Evolutionary conservation across 35 echinoderm and acorn worm genomes (phyloP), one percentile per base, ranked within the genome.

Genomic region (Ptychodera flava): DNA sequence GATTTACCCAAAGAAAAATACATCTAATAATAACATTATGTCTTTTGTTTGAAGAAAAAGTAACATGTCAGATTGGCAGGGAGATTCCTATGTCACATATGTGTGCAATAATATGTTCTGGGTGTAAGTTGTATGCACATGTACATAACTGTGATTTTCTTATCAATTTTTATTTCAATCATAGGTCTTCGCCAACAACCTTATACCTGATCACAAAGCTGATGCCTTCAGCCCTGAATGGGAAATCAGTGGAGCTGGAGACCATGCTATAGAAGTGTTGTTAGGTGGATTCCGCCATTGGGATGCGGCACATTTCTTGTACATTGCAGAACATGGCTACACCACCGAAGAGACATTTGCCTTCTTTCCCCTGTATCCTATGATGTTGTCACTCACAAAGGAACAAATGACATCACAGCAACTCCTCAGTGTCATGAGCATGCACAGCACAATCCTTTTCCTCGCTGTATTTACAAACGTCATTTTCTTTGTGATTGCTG

Each of bases 241-340:
- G 79, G 35, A 79, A 94, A 78, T 90, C 90, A 80, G 79, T 85
- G 45, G 45, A 29, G 30, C 79, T 32, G 88, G 52, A 29, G 93
- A 99, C 75, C 38, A 1, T 75, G 28, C 90, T 22, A 76, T 94
- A 0, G 77, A 92, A 16, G 85, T 90, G 29, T 82, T 94, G 16
- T 78, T 99, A 14, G 96, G 87, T 16, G 96, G 96, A 15, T 94
- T 92, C 36, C 78, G 80, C 27, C 91, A 94, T 35, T 99, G 96
- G 96, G 96, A 99, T 85, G 96, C 86, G 31, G 88, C 96, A 0
- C 91, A 99, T 78, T 99, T 94, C 80, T 88, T 99, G 31, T 88
- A 91, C 38, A 92, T 99, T 38, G 90, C 92, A 35, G 92, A 99
- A 32, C 34, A 90, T 80, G 96, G 96, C 29, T 99, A 99, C 90